phyloP scores from a whole-genome alignment of 2,888 invertebrate genomes.

The Oscheius sp. region DNA sequence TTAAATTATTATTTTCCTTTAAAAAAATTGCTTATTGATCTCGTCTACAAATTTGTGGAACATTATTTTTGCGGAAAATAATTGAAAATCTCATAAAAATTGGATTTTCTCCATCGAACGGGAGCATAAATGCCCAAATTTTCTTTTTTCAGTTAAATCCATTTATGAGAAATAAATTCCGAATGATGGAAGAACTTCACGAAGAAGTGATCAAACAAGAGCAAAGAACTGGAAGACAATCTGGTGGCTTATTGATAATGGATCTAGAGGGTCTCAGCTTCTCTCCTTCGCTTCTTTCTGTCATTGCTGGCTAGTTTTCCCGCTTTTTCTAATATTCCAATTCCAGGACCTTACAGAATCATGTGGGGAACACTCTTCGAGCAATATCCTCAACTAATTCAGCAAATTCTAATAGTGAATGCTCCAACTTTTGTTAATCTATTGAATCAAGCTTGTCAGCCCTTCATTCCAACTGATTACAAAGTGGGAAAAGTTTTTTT shows the following conservation, averaged over 20 bases:
- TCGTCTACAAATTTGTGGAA: neutral
- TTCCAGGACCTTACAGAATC: constrained; percentile 65
- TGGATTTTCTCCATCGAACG: neutral
- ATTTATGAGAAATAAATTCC: constrained; percentile 66
- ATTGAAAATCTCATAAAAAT: neutral
- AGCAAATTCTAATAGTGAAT: constrained; percentile 64
- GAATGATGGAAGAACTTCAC: constrained; percentile 64
- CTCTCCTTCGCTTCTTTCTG: constrained; percentile 59
- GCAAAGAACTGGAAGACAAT: constrained; percentile 46
- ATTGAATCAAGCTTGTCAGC: constrained; percentile 61
- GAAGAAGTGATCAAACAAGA: constrained; percentile 51
- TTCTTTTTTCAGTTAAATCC: constrained; percentile 48
- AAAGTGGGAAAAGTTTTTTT: constrained; percentile 32
- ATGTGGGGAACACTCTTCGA: constrained; percentile 69
- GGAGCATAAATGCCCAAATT: neutral
- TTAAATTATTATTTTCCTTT: neutral
- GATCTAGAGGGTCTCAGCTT: constrained; percentile 64
- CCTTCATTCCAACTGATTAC: constrained; percentile 66
- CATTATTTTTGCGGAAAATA: neutral
- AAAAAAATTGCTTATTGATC: neutral
- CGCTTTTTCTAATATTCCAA: neutral
- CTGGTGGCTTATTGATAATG: constrained; percentile 61
- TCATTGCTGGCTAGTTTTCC: constrained; percentile 55
- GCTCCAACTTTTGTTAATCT: constrained; percentile 67
- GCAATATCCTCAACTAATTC: constrained; percentile 66